A percentile compares a stretch with the other conserved stretches of the same genome.
Evolutionary conservation across 2,797 vertebrate species (phyloP).

Genomic region (Prionace glauca): DNA sequence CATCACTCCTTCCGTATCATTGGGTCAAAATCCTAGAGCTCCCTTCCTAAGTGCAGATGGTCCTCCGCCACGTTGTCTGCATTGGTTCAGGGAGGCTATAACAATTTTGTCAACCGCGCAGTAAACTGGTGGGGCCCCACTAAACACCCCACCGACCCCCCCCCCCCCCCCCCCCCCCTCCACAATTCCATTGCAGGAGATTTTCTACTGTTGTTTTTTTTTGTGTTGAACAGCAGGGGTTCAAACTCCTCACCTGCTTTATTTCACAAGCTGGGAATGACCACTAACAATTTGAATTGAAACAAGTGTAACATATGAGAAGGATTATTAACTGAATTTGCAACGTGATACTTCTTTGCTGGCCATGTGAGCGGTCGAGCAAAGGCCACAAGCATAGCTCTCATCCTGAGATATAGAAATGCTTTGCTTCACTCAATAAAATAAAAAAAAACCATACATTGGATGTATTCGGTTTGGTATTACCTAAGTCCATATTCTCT

Average conservation of each 20-base stretch:
- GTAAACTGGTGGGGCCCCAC: neutral
- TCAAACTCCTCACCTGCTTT: neutral
- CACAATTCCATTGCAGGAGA: neutral
- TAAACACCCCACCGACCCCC: too few species aligned
- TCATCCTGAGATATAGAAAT: neutral
- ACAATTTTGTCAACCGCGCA: neutral
- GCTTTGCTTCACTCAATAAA: neutral
- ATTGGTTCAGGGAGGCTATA: neutral
- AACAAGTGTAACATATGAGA: neutral
- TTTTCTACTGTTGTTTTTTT: neutral
- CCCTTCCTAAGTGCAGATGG: neutral
- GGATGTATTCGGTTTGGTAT: neutral
- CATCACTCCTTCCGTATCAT: too few species aligned
- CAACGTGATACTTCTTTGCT: neutral
- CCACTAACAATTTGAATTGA: neutral
- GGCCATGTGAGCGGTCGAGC: neutral
- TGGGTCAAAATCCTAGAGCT: neutral
- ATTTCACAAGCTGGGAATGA: neutral
- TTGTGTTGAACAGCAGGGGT: neutral
- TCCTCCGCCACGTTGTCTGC: too few species aligned
- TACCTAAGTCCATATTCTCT: too few species aligned
- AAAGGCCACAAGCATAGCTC: neutral
- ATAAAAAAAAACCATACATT: neutral
- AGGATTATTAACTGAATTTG: neutral
- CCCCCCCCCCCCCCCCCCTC: too few species aligned